Evolutionary conservation across 2,888 invertebrate genomes (phyloP).

Genomic region (Andrena trimmerana): DNA sequence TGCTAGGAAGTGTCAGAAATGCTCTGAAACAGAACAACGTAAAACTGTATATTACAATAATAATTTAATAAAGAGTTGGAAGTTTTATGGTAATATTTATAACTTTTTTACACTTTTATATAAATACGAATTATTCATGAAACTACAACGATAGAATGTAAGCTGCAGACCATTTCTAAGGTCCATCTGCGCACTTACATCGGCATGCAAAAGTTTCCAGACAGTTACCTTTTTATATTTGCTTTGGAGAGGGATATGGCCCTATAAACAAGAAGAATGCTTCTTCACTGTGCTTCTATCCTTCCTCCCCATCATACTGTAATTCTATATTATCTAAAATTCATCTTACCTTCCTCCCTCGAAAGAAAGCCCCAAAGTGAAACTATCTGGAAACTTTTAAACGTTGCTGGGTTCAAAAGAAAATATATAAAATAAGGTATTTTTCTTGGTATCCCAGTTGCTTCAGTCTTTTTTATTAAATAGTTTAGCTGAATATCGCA

Average conservation of each 20-base stretch:
- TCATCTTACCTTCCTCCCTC: neutral
- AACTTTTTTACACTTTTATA: too few species aligned
- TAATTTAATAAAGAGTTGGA: neutral
- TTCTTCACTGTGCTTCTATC: neutral
- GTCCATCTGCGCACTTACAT: neutral
- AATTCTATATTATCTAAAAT: constrained; percentile 15
- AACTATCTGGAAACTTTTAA: constrained; percentile 6
- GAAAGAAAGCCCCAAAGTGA: neutral
- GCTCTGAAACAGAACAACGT: neutral
- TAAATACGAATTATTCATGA: too few species aligned
- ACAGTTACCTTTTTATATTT: constrained; percentile 6
- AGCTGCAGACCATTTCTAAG: neutral
- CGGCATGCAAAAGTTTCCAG: constrained; percentile 4
- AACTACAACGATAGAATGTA: too few species aligned
- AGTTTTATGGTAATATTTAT: neutral
- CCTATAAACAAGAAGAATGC: constrained; percentile 2
- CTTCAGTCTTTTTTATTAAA: too few species aligned
- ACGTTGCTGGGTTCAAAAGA: neutral
- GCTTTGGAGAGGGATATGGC: neutral
- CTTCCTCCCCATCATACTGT: neutral
- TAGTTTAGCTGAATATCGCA: too few species aligned
- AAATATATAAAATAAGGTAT: neutral
- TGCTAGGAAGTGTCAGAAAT: neutral
- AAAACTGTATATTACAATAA: neutral
- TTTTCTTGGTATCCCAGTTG: neutral